phyloP scores from a whole-genome alignment of 2,113 vertebrate genomes.

The Sorex fumeus region DNA sequence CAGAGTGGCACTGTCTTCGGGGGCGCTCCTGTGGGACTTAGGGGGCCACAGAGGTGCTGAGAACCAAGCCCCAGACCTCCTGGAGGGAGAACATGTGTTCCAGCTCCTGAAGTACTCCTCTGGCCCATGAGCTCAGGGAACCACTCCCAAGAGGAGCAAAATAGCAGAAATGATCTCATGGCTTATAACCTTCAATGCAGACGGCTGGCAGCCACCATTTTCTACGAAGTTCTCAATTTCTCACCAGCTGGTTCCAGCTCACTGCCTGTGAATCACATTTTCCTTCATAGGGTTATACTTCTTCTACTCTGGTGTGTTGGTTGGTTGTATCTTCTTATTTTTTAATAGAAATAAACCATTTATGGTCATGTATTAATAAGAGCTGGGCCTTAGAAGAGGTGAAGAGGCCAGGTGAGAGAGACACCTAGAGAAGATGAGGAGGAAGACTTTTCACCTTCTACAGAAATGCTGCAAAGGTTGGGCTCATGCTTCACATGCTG shows the following conservation, averaged over 20 bases:
- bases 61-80: no score
- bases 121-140: no score
- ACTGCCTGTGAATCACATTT: not conserved
- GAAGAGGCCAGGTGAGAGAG: no score
- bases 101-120: no score
- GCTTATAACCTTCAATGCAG: not conserved
- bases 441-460: no score
- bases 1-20: no score
- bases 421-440: no score
- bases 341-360: slow-evolving; percentile 17
- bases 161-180: not conserved
- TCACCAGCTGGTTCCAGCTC: not conserved
- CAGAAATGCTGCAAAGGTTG: no score
- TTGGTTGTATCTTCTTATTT: not conserved
- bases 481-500: no score
- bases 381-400: not conserved
- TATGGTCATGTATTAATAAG: not conserved
- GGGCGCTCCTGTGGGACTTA: no score
- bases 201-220: not conserved
- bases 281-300: not conserved
- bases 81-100: no score
- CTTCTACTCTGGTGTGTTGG: not conserved
- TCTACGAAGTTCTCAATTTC: not conserved
- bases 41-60: no score
- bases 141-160: not conserved